Conservation (phyloP, 1,140 invertebrate species). For the Cryptotermes secundus region DNA sequence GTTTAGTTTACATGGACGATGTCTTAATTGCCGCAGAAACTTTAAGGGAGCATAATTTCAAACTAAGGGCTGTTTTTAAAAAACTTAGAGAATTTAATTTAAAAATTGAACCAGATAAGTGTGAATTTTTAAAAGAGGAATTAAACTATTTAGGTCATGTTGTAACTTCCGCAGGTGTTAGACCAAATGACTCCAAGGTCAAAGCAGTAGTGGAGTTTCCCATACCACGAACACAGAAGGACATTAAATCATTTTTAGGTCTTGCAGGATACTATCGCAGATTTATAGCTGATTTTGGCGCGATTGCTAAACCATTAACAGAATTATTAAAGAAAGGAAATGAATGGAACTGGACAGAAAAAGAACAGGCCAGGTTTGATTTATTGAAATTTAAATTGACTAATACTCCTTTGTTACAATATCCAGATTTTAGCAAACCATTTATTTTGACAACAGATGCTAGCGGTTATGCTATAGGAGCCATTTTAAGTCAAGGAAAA, state of each 20-base stretch:
- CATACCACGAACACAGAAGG: slow-evolving; percentile 35
- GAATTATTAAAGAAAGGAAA: slow-evolving; percentile 26
- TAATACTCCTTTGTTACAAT: slow-evolving; percentile 19
- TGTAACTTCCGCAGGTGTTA: slow-evolving; percentile 36
- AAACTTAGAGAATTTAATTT: slow-evolving; percentile 34
- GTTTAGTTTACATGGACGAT: slow-evolving; percentile 32
- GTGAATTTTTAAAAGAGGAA: slow-evolving; percentile 41
- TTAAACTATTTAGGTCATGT: slow-evolving; percentile 41
- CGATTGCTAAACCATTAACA: slow-evolving; percentile 6
- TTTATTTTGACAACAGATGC: slow-evolving; percentile 34
- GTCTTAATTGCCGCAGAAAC: slow-evolving; percentile 1
- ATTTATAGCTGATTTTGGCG: slow-evolving; percentile 26
- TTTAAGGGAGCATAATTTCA: neutral
- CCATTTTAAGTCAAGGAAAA: slow-evolving; percentile 31
- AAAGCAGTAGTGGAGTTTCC: slow-evolving; percentile 39
- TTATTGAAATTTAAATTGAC: slow-evolving; percentile 30
- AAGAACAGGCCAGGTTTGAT: slow-evolving; percentile 25
- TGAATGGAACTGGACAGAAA: neutral
- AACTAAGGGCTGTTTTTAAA: neutral
- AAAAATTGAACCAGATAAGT: slow-evolving; percentile 43
- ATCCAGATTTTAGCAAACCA: slow-evolving; percentile 33
- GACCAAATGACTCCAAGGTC: too few relatives aligned
- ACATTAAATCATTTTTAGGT: slow-evolving; percentile 41
- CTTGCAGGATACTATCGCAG: slow-evolving; percentile 38
- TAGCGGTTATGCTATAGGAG: slow-evolving; percentile 28